Evolutionary conservation across 2,113 vertebrate genomes (phyloP).

Genomic region (Phylloscopus whistleri): DNA sequence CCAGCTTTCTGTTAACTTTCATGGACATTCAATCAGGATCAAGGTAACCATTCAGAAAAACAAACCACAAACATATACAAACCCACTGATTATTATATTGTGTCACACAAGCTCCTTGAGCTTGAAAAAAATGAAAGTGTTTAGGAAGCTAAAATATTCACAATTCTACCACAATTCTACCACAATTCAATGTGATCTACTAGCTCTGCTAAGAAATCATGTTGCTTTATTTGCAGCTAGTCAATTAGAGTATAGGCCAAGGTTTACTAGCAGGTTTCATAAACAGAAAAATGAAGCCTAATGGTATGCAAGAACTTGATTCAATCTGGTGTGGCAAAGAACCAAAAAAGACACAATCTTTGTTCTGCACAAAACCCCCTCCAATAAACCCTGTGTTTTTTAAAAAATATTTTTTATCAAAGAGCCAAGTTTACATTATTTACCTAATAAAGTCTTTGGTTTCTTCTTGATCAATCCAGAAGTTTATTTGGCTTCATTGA

Average conservation of each 20-base stretch:
- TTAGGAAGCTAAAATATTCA: not conserved
- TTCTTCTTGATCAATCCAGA: not conserved
- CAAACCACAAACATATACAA: not conserved
- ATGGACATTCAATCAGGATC: not conserved
- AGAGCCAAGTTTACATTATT: not conserved
- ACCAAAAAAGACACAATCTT: rapidly evolving
- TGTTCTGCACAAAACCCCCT: rapidly evolving
- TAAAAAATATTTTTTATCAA: not conserved
- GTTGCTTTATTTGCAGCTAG: not conserved
- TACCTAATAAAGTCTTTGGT: not conserved
- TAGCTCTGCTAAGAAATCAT: not conserved
- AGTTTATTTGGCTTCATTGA: not conserved
- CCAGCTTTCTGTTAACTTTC: not conserved
- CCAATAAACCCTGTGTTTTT: not conserved
- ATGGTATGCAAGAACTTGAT: not conserved
- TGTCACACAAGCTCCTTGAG: not conserved
- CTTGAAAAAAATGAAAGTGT: not conserved
- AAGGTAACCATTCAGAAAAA: not conserved
- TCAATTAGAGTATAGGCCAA: not conserved
- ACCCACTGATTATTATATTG: not conserved
- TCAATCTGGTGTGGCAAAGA: not conserved
- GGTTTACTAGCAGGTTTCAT: not conserved
- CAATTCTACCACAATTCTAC: not conserved
- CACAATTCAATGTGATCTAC: not conserved
- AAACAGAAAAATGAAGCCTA: not conserved